These are phyloP conservation scores for Drosophila kohkoa DNA, from an alignment of 1,140 invertebrate species.

Conservation along the genomic window DNA sequence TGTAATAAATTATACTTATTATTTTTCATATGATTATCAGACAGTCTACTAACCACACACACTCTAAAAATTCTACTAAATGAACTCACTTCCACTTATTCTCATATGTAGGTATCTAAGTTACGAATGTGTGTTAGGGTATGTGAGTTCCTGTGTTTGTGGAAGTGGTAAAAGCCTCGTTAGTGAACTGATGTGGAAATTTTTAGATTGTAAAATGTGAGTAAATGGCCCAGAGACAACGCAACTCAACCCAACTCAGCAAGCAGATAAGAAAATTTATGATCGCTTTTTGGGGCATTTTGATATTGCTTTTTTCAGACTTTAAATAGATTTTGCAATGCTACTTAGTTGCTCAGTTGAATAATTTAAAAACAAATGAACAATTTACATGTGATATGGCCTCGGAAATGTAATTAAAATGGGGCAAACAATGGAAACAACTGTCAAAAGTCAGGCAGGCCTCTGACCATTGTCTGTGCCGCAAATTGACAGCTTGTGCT, in stretches of 20 bases:
- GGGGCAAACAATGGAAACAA: slow-evolving; percentile 58
- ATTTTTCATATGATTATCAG: too few relatives aligned
- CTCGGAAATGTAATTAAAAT: slow-evolving; percentile 74
- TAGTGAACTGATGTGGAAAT: slow-evolving; percentile 76
- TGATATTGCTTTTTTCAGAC: slow-evolving; percentile 13
- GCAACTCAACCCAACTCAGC: slow-evolving; percentile 53
- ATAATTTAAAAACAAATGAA: slow-evolving; percentile 45
- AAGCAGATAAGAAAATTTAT: slow-evolving; percentile 74
- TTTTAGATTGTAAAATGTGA: slow-evolving; percentile 53
- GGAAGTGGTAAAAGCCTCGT: slow-evolving; percentile 52
- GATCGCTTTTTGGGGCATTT: slow-evolving; percentile 43
- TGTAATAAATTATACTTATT: too few relatives aligned
- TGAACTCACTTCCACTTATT: neutral
- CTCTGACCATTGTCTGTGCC: slow-evolving; percentile 40
- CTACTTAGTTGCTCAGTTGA: slow-evolving; percentile 45
- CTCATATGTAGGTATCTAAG: neutral
- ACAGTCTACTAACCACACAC: too few relatives aligned
- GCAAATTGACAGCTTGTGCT: slow-evolving; percentile 70
- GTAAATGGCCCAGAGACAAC: slow-evolving; percentile 35
- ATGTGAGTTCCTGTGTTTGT: slow-evolving; percentile 11
- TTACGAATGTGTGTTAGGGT: neutral
- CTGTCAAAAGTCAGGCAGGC: slow-evolving; percentile 72
- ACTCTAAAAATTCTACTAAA: too few relatives aligned
- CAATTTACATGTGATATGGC: slow-evolving; percentile 57
- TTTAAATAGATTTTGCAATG: slow-evolving; percentile 13